Conservation (phyloP, 1,140 invertebrate species). For the Aethina tumida region DNA sequence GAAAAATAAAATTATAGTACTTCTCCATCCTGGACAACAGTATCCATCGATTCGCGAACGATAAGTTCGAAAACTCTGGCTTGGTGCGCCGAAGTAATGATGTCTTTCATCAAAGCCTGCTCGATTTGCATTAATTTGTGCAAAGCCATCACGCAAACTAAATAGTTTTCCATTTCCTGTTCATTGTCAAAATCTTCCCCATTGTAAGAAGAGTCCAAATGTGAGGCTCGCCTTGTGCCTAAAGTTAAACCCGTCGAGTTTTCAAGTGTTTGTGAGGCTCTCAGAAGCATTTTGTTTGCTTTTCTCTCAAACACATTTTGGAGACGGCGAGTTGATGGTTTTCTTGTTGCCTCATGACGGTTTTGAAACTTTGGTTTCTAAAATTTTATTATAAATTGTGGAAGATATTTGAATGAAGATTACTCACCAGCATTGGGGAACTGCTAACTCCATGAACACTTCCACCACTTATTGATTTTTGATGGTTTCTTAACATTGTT, state of each 20-base stretch:
- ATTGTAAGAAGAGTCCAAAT: slow-evolving; percentile 36
- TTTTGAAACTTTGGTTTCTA: slow-evolving; percentile 44
- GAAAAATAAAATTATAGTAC: slow-evolving; percentile 35
- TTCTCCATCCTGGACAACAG: slow-evolving; percentile 78
- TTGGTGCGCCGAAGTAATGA: slow-evolving; percentile 72
- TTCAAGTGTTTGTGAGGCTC: slow-evolving; percentile 71
- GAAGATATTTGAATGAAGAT: slow-evolving; percentile 1
- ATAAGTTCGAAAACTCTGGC: slow-evolving; percentile 77
- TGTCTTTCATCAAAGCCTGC: slow-evolving; percentile 66
- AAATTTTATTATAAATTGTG: slow-evolving; percentile 8
- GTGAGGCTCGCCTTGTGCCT: slow-evolving; percentile 41
- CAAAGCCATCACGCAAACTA: slow-evolving; percentile 77
- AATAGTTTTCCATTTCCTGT: slow-evolving; percentile 79
- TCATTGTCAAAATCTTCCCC: slow-evolving; percentile 60
- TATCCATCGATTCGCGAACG: slow-evolving; percentile 72
- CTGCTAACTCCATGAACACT: slow-evolving; percentile 38
- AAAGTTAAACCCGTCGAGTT: slow-evolving; percentile 59
- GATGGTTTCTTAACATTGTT: slow-evolving; percentile 68
- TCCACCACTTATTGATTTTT: slow-evolving; percentile 62
- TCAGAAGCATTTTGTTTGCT: slow-evolving; percentile 76
- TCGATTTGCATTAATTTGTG: slow-evolving; percentile 84
- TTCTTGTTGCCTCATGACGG: slow-evolving; percentile 38
- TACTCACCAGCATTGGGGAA: slow-evolving; percentile 34
- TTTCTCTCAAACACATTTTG: slow-evolving; percentile 68
- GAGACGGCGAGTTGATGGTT: slow-evolving; percentile 39